Evolutionary conservation across 53 echinoderm and acorn worm genomes (phyloP), one percentile per base, ranked within the genome.

Genomic region (Mesocentrotus franciscanus): DNA sequence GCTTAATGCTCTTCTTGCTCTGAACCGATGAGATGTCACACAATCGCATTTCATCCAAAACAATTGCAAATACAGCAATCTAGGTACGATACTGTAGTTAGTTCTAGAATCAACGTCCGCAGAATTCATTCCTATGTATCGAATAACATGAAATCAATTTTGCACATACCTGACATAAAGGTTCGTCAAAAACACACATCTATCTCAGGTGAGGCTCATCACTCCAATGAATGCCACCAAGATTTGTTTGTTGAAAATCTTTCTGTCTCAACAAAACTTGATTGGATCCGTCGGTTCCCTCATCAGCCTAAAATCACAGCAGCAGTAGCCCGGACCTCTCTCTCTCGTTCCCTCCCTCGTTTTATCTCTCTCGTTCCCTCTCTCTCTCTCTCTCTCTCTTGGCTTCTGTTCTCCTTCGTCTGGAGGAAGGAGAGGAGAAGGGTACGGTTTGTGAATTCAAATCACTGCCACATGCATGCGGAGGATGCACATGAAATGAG

Each of bases 211-310:
- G 36, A 39, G 20, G 5, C 17, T 20, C 79, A 36, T 79, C 79
- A 79, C 20, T 16, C 79, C 79, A 79, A 79, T 79, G 79, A 79
- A 18, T 17, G 39, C 27, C 36, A 17, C 35, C 13, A 79, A 79
- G 79, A 79, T 79, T 79, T 79, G 79, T 79, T 79, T 79, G 79
- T 79, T 79, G 79, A 79, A 39, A 79, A 39, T 79, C 39, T 36
- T 35, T 39, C 79, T 18, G 79, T 79, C 79, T 79, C 79, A 79
- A 79, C 79, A 79, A 79, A 35, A 36, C 79, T 35, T 79, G 79
- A 79, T 79, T 79, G 79, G 79, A 39, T 79, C 79, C 39, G 79
- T 79, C 79, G 79, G 35, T 32, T 79, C 39, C 79, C 79, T 36
- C 79, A 36, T 79, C 79, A 79, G 79, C 17, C 79, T 10, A 79